Evolutionary conservation across 2,113 vertebrate species (phyloP).

Genomic region (Cricetomys ansorgei): DNA sequence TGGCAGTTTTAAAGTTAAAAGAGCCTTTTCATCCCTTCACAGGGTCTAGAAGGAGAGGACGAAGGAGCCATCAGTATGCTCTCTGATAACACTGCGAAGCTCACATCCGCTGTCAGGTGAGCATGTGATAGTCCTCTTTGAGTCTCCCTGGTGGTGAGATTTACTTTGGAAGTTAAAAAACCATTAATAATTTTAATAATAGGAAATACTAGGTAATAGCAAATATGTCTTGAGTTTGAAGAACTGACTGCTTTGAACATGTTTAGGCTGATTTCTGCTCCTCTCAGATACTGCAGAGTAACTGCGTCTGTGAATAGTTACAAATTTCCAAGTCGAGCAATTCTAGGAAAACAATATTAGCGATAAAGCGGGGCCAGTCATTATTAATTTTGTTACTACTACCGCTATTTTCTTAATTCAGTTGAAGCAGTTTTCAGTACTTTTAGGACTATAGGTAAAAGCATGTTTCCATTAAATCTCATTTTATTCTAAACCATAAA

Average conservation of each 20-base stretch:
- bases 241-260: constrained; percentile 47
- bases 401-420: not conserved
- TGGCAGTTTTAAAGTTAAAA: not conserved
- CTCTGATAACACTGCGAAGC: constrained; percentile 98
- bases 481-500: constrained; percentile 50
- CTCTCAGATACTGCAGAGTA: not conserved
- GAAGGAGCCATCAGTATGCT: constrained; percentile 99
- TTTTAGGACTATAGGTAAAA: constrained; percentile 48
- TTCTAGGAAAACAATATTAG: not conserved
- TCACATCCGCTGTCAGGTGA: constrained; percentile 98
- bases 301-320: constrained; percentile 40
- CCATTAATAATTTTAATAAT: not conserved
- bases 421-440: constrained; percentile 20
- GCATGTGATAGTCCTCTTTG: constrained; percentile 21
- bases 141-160: not conserved
- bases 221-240: constrained; percentile 25
- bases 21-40: constrained; percentile 50
- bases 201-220: not conserved
- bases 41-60: constrained; percentile 99
- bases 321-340: not conserved
- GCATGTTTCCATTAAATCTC: constrained; percentile 33
- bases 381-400: constrained; percentile 45
- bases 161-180: constrained; percentile 36
- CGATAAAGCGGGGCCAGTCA: not conserved
- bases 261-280: constrained; percentile 30